These are phyloP conservation scores for Eupeodes corollae DNA, from an alignment of 1,140 invertebrate species.

Conservation along the genomic window DNA sequence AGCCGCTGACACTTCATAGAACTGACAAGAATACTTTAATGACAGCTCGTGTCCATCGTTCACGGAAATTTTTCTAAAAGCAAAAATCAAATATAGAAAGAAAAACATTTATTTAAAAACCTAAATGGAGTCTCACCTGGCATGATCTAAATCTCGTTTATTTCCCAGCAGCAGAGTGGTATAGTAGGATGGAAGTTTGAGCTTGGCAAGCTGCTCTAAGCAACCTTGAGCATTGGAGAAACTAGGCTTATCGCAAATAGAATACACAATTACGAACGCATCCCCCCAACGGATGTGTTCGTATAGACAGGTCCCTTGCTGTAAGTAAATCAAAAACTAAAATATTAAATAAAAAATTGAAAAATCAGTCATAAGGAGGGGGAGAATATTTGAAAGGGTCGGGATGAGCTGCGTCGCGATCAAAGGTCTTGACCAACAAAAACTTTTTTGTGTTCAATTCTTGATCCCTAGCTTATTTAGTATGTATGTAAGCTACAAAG, in stretches of 20 bases:
- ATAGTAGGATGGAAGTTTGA: constrained; percentile 56
- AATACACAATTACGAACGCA: constrained; percentile 76
- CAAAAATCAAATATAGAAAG: constrained; percentile 8
- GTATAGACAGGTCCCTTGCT: constrained; percentile 53
- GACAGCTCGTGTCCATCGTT: constrained; percentile 72
- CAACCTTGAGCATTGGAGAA: constrained; percentile 63
- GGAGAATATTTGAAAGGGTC: too few species aligned
- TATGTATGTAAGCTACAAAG: too few species aligned
- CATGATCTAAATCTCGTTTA: constrained; percentile 72
- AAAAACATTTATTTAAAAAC: constrained; percentile 8
- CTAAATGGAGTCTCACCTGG: constrained; percentile 43
- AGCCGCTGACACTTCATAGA: constrained; percentile 76
- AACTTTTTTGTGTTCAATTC: too few species aligned
- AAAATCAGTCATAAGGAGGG: too few species aligned
- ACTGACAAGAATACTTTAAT: constrained; percentile 65
- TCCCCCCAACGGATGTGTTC: constrained; percentile 73
- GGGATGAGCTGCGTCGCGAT: too few species aligned
- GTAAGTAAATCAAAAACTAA: neutral
- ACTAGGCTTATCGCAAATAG: constrained; percentile 60
- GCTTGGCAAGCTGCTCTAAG: constrained; percentile 55
- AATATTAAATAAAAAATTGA: too few species aligned
- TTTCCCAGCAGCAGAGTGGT: constrained; percentile 68
- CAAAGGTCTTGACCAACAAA: too few species aligned
- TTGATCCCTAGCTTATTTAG: too few species aligned
- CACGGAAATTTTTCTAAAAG: constrained; percentile 55